Conservation (phyloP, 2,113 vertebrate genomes). For the Lepidothrix coronata region DNA sequence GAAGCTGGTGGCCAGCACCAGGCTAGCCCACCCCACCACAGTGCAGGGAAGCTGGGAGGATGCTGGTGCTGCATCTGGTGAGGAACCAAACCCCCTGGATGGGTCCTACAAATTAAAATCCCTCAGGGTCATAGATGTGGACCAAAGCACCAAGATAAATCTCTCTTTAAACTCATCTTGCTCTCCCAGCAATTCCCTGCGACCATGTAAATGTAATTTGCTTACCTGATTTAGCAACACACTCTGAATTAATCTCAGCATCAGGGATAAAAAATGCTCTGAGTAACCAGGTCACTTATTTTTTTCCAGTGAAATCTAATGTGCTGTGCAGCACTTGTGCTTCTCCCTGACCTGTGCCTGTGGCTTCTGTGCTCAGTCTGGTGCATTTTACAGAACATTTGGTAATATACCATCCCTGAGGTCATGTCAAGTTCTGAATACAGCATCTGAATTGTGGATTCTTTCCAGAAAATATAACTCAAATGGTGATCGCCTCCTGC, state of each 20-base stretch:
- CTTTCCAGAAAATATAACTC: background rate
- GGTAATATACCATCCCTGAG: slow-evolving; percentile 1
- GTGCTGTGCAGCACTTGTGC: background rate
- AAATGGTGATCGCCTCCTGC: background rate
- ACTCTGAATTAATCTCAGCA: background rate
- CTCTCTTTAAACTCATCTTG: background rate
- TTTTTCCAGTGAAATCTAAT: background rate
- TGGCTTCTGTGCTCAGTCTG: slow-evolving; percentile 35
- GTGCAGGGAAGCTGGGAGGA: background rate
- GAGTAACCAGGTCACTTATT: slow-evolving; percentile 28
- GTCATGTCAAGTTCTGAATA: background rate
- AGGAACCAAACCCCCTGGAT: background rate
- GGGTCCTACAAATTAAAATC: background rate
- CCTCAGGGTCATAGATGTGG: background rate
- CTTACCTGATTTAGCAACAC: background rate
- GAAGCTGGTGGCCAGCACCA: background rate
- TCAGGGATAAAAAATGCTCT: background rate
- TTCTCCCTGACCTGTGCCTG: background rate
- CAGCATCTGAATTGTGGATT: background rate
- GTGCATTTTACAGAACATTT: slow-evolving; percentile 56
- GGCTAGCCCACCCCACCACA: background rate
- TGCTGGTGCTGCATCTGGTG: background rate
- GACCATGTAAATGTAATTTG: background rate
- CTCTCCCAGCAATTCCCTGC: background rate
- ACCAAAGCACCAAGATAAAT: background rate